Evolutionary conservation across 2,797 vertebrate genomes (phyloP).

Genomic region (Crenuchus spilurus): DNA sequence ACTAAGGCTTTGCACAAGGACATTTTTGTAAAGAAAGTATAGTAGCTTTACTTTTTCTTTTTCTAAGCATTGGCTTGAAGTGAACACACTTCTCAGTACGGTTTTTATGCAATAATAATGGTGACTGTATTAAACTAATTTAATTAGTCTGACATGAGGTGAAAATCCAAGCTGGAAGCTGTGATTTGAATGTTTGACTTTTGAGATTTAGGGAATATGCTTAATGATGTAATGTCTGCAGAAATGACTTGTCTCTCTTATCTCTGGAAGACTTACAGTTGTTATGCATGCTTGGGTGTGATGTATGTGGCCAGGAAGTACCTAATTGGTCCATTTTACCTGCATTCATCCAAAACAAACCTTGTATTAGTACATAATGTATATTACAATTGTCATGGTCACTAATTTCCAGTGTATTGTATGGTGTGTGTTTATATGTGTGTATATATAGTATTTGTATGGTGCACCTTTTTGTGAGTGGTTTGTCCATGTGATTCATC

Average conservation of each 20-base stretch:
- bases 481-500: slow-evolving; percentile 27
- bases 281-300: background rate
- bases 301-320: background rate
- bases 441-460: slow-evolving; percentile 2
- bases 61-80: background rate
- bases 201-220: background rate
- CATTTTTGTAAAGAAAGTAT: background rate
- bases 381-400: background rate
- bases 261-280: background rate
- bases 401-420: background rate
- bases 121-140: background rate
- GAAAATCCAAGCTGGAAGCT: background rate
- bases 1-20: background rate
- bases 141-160: background rate
- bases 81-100: background rate
- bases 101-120: background rate
- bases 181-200: background rate
- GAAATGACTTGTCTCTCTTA: background rate
- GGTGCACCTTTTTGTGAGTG: slow-evolving; percentile 11
- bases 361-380: background rate
- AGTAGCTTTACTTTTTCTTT: too few relatives aligned
- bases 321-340: background rate
- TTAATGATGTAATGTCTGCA: background rate
- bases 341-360: background rate
- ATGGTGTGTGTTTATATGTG: too few relatives aligned